These are phyloP conservation scores for Ctena decussata DNA, from an alignment of 2,888 invertebrate species.

Conservation along the genomic window DNA sequence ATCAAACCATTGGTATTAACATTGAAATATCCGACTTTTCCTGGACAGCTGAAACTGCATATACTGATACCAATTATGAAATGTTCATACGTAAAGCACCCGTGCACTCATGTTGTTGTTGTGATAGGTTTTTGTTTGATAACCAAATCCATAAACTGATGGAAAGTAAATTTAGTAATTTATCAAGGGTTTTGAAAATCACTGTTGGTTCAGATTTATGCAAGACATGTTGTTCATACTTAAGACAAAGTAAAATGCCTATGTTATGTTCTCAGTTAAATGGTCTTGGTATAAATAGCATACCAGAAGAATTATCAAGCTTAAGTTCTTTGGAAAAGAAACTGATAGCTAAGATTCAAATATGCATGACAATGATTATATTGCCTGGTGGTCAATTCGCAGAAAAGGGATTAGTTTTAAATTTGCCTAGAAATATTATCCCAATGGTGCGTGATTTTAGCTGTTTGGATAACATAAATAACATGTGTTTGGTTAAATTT, in stretches of 20 bases:
- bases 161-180: neutral
- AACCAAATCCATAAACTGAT: neutral
- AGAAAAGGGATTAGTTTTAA: slow-evolving; percentile 41
- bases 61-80: neutral
- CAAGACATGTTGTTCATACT: neutral
- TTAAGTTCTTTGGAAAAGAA: slow-evolving; percentile 29
- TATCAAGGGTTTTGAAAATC: neutral
- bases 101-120: neutral
- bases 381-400: slow-evolving; percentile 55
- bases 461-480: neutral
- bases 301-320: slow-evolving; percentile 14
- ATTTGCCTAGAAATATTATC: slow-evolving; percentile 17
- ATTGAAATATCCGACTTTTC: too few relatives aligned
- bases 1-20: too few relatives aligned
- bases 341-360: slow-evolving; percentile 26
- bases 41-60: too few relatives aligned
- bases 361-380: slow-evolving; percentile 35
- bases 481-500: neutral
- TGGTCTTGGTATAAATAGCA: slow-evolving; percentile 7
- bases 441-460: neutral
- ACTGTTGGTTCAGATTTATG: neutral
- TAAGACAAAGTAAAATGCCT: slow-evolving; percentile 7
- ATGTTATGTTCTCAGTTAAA: slow-evolving; percentile 18
- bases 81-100: neutral
- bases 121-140: slow-evolving; percentile 1